Evolutionary conservation across 2,113 vertebrate genomes (phyloP), one percentile per base, ranked within the genome.

Genomic region (Tautogolabrus adspersus): DNA sequence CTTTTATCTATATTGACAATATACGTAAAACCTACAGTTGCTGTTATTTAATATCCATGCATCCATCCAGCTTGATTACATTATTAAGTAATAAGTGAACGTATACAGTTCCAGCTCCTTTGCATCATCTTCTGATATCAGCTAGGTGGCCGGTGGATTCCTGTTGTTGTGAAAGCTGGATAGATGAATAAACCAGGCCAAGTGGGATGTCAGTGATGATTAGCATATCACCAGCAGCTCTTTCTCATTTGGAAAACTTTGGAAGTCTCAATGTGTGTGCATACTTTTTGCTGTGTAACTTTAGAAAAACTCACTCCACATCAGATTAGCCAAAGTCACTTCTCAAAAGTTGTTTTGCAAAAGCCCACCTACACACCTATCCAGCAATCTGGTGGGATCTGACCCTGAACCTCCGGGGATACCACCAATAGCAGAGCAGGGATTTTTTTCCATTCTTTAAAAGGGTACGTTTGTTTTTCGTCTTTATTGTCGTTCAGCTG

Each of bases 391-490:
- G 58, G 66, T 60, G 51, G 75, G 38, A 60, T 73, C 38, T 73
- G 52, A 77, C 65, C 60, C 37, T 44, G 34, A 77, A 47, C 62
- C 59, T 66, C 64, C 23, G 42, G 72, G 68, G 72, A 76, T 46
- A 49, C 58, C 16, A 65, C 44, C 66, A 70, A 80, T 21, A 64
- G 62, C 54, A 49, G 57, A 80, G 56, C 37, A 52, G 34, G 1
- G 26, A 7, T n/a, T 49, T 19, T 49, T 87, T 75, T 84, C 55
- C 65, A 60, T 59, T 77, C 58, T 67, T 30, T 65, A 68, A 77
- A 83, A 81, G 64, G 57, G 60, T 19, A 75, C 47, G 59, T 71
- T 87, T 86, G 69, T 86, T 87, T 86, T 81, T 64, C 21, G 16
- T 38, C 55, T 82, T 86, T 72, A 77, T 72, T 44, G 49, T 47